phyloP scores from a whole-genome alignment of 2,113 vertebrate species.

The Nicator chloris region DNA sequence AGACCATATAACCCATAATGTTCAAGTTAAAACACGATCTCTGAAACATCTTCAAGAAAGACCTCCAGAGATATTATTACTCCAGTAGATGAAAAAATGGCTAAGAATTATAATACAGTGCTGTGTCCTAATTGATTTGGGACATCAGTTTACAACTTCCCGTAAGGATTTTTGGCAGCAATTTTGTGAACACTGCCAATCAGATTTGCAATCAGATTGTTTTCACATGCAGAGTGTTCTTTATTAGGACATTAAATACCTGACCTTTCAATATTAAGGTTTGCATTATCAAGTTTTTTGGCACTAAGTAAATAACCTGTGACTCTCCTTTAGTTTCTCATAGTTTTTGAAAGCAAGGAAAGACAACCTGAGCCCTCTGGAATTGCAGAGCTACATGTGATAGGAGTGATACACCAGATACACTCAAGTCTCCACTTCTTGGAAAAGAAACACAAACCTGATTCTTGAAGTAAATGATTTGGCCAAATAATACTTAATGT shows the following conservation, averaged over 20 bases:
- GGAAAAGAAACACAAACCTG: background rate
- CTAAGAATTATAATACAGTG: background rate
- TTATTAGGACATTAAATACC: conserved; percentile 21
- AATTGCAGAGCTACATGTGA: background rate
- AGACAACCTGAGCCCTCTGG: background rate
- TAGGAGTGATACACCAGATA: background rate
- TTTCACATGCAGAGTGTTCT: background rate
- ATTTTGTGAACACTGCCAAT: conserved; percentile 21
- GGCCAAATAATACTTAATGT: background rate
- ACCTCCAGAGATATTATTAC: background rate
- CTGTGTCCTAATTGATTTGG: background rate
- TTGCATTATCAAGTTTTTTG: background rate
- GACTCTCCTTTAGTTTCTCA: background rate
- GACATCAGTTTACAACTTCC: conserved; percentile 39
- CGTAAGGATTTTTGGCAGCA: conserved; percentile 49
- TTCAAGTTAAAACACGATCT: background rate
- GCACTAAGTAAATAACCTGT: background rate
- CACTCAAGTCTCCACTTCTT: background rate
- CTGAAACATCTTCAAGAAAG: background rate
- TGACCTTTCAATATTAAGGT: conserved; percentile 10
- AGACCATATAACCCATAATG: background rate
- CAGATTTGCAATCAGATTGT: conserved; percentile 34
- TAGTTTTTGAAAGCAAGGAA: background rate
- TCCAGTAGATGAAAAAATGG: background rate
- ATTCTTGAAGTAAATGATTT: background rate